Percentiles rank a stretch among this genome's conserved stretches.
phyloP scores from a whole-genome alignment of 2,113 vertebrate species.

The Poecile atricapillus region DNA sequence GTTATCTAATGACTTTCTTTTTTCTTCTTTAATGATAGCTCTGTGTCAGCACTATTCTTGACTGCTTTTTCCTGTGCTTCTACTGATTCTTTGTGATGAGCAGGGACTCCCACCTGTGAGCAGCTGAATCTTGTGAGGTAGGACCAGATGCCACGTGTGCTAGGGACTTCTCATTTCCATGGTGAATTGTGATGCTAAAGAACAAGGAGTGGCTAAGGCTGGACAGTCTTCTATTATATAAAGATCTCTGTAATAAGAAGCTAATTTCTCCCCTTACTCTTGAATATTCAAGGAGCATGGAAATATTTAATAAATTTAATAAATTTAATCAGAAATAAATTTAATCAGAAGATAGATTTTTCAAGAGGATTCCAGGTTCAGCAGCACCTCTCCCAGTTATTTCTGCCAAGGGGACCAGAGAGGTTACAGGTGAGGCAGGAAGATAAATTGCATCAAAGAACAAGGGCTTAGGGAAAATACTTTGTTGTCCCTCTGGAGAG shows the following conservation, averaged over 20 bases:
- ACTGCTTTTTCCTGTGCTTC: not conserved
- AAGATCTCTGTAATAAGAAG: not conserved
- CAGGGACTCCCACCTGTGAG: not conserved
- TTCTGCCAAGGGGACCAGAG: not conserved
- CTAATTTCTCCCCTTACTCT: not conserved
- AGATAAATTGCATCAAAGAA: not conserved
- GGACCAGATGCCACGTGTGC: fast-evolving
- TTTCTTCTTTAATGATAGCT: not conserved
- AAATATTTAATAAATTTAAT: too few species aligned
- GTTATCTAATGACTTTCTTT: not conserved
- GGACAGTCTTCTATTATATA: not conserved
- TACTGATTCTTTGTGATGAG: fast-evolving
- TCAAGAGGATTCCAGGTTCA: not conserved
- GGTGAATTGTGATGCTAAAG: not conserved
- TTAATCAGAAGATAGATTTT: not conserved
- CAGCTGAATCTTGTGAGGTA: not conserved
- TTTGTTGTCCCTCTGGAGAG: not conserved
- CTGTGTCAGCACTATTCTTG: fast-evolving
- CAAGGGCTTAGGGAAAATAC: not conserved
- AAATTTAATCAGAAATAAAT: too few species aligned
- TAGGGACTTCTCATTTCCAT: not conserved
- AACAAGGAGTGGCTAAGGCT: not conserved
- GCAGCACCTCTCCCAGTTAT: not conserved
- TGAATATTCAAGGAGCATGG: not conserved
- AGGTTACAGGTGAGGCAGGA: fast-evolving